These are phyloP conservation scores for Labeo rohita DNA, from an alignment of 2,113 vertebrate species.

Conservation along the genomic window DNA sequence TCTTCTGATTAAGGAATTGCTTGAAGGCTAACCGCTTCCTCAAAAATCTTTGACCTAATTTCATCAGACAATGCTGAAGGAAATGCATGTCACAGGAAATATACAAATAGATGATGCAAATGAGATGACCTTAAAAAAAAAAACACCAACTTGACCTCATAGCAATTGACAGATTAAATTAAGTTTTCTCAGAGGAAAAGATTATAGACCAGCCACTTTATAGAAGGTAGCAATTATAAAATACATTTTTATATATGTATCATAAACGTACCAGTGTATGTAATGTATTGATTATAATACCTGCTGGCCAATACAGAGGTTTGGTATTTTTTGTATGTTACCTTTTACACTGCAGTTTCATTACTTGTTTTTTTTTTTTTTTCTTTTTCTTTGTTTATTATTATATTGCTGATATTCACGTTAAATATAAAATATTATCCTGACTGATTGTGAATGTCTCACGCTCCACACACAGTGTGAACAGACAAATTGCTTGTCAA, in stretches of 20 bases:
- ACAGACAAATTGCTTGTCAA: background rate
- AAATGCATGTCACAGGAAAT: background rate
- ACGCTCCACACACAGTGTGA: background rate
- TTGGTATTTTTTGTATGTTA: no score
- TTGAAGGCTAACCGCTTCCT: slow-evolving; percentile 59
- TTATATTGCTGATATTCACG: no score
- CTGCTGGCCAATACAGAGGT: no score
- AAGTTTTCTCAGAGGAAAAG: slow-evolving; percentile 52
- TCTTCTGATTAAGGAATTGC: slow-evolving; percentile 59
- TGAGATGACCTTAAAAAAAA: slow-evolving; percentile 36
- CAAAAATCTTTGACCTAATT: slow-evolving; percentile 7
- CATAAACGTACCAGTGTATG: no score
- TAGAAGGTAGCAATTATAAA: slow-evolving; percentile 11
- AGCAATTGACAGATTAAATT: slow-evolving; percentile 69
- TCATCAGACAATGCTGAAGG: background rate
- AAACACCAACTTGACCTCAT: slow-evolving; percentile 27
- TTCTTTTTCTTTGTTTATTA: no score
- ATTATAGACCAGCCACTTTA: slow-evolving; percentile 61
- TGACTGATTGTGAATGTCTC: background rate
- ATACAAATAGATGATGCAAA: background rate
- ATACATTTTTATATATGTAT: background rate
- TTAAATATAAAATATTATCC: background rate
- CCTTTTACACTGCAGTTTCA: no score
- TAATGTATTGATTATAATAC: no score
- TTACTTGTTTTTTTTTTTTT: background rate